Evolutionary conservation across 2,797 vertebrate genomes (phyloP).

Genomic region (Ibycter americanus): DNA sequence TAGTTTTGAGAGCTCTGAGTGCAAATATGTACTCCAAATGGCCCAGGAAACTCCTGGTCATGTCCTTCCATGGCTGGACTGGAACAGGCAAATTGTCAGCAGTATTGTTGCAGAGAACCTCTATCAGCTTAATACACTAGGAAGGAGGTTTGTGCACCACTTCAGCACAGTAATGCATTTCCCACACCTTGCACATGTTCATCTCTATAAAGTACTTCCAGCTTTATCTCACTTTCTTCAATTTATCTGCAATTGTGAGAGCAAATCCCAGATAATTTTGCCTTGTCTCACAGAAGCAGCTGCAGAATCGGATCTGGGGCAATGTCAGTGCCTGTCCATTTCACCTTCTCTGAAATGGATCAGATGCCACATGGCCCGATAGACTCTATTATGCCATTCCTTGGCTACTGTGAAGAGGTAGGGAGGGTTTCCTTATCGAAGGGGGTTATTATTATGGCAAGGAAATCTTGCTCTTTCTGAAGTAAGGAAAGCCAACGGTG

Average conservation of each 20-base stretch:
- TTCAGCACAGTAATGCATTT: background rate
- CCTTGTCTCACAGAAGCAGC: background rate
- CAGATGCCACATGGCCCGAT: constrained; percentile 40
- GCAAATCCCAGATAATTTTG: background rate
- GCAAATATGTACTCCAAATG: background rate
- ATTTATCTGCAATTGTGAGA: background rate
- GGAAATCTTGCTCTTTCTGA: constrained; percentile 30
- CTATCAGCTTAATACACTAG: background rate
- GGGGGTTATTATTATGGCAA: background rate
- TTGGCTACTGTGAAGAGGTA: background rate
- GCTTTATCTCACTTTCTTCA: background rate
- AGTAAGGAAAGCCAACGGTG: background rate
- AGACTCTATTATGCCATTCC: constrained; percentile 15
- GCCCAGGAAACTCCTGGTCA: constrained; percentile 17
- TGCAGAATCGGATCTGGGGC: constrained; percentile 28
- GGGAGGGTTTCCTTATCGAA: background rate
- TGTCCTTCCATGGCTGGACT: constrained; percentile 22
- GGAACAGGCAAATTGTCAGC: constrained; percentile 24
- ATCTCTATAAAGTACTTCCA: background rate
- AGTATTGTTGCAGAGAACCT: constrained; percentile 17
- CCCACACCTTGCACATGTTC: background rate
- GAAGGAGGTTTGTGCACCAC: background rate
- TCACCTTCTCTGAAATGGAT: constrained; percentile 50
- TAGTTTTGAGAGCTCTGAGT: background rate
- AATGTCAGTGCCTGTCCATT: constrained; percentile 18